Conservation (phyloP, 2,888 invertebrate genomes). For the Drosophila macrospina region DNA sequence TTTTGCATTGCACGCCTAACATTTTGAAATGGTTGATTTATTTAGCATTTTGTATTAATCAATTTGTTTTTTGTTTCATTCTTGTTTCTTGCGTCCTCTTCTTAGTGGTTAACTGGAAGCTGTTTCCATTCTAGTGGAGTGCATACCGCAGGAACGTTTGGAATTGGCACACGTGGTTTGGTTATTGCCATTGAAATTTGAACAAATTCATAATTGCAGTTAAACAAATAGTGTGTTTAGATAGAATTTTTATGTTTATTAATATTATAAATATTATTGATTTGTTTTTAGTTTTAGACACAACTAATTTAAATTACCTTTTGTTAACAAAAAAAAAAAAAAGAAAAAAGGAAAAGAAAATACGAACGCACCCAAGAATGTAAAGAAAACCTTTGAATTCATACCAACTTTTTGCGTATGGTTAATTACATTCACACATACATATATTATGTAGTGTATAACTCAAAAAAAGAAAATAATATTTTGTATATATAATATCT, state of each 20-base stretch:
- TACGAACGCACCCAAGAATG: slow-evolving; percentile 41
- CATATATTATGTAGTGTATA: slow-evolving; percentile 66
- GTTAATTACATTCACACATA: slow-evolving; percentile 22
- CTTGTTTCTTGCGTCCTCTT: slow-evolving; percentile 34
- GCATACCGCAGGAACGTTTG: slow-evolving; percentile 54
- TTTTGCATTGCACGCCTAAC: slow-evolving; percentile 70
- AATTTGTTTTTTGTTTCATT: slow-evolving; percentile 35
- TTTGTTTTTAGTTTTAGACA: slow-evolving; percentile 75
- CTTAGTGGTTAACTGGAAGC: slow-evolving; percentile 84
- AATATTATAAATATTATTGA: slow-evolving; percentile 68
- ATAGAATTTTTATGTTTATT: slow-evolving; percentile 82
- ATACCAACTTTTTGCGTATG: slow-evolving; percentile 29
- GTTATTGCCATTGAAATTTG: slow-evolving; percentile 73
- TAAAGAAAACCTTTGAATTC: slow-evolving; percentile 37
- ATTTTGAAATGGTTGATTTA: slow-evolving; percentile 8
- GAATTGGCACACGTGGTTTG: slow-evolving; percentile 68
- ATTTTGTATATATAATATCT: slow-evolving; percentile 51
- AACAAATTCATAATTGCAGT: slow-evolving; percentile 67
- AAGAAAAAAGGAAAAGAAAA: too few species aligned
- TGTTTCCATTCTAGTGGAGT: slow-evolving; percentile 80
- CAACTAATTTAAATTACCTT: slow-evolving; percentile 65
- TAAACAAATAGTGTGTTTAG: slow-evolving; percentile 75
- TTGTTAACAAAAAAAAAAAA: slow-evolving; percentile 42
- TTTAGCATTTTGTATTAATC: slow-evolving; percentile 24
- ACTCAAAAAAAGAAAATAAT: slow-evolving; percentile 33